Evolutionary conservation across 2,888 invertebrate species (phyloP), one percentile per base, ranked within the genome.

Genomic region (Cryptocephalus moraei): DNA sequence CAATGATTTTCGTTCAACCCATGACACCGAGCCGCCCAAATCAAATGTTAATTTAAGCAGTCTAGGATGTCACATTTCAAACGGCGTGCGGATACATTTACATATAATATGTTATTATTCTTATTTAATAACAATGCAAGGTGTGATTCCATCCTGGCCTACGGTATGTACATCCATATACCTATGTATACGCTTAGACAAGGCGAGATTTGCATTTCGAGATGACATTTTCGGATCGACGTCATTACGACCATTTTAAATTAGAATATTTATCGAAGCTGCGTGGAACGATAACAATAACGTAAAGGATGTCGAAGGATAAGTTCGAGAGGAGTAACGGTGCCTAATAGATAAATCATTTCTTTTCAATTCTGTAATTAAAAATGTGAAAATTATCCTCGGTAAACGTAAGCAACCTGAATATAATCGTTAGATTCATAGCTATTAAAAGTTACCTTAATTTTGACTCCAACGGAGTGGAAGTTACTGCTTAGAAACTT

Each of bases 31-130:
- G 65, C 62, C 68, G 67, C 67, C 68, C 67, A 65, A 67, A 64
- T 63, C 66, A 64, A 68, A 68, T 69, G 68, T 68, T 68, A 69
- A 68, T 68, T 65, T 66, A 68, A 68, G 57, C 67, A 65, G 62
- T 62, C 62, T 63, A 63, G 62, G 65, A 66, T 68, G 68, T 68
- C 67, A 65, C 66, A 65, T 65, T 66, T 66, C 62, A 61, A 67
- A 66, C 59, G 60, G 61, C 56, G 63, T 66, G 64, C 64, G 66
- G 63, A 64, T 65, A 64, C 64, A 70, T 70, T 70, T 65, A 68
- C 70, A 70, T 70, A 70, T 69, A 70, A 69, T 70, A 69, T 69
- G 68, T 68, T 69, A 69, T 69, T 69, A 69, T 69, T 70, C 70
- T 66, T 66, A 66, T 66, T 68, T 69, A 68, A 68, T 69, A 69